Conservation (phyloP, 2,113 vertebrate genomes). For the Chauna torquata region DNA sequence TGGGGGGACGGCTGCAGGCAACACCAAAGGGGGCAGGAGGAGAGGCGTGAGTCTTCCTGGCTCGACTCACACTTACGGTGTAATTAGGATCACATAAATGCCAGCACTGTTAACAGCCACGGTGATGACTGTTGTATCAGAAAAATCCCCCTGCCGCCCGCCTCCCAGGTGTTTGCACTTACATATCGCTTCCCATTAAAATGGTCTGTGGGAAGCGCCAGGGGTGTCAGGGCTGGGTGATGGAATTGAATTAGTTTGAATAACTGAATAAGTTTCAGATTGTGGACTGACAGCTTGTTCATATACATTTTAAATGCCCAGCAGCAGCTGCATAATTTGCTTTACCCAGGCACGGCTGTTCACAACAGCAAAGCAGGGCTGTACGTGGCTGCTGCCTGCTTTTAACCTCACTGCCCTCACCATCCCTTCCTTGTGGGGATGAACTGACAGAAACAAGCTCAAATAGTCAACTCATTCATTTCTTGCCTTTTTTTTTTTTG, state of each 20-base stretch:
- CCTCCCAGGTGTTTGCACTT: slow-evolving; percentile 40
- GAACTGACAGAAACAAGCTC: not conserved
- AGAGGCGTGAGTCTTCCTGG: not conserved
- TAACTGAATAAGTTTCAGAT: slow-evolving; percentile 57
- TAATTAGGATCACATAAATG: slow-evolving; percentile 54
- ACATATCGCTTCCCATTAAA: slow-evolving; percentile 44
- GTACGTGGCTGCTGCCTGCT: not conserved
- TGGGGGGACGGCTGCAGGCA: fast-evolving
- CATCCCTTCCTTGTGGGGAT: not conserved
- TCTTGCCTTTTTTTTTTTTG: not conserved
- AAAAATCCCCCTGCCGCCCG: not conserved
- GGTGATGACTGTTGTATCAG: slow-evolving; percentile 37
- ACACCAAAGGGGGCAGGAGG: fast-evolving
- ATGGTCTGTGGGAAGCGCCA: not conserved
- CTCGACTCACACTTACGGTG: not conserved
- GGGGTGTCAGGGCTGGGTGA: slow-evolving; percentile 29
- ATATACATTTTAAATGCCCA: slow-evolving; percentile 43
- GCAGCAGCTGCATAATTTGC: slow-evolving; percentile 24
- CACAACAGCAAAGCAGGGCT: fast-evolving
- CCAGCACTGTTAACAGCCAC: slow-evolving; percentile 37
- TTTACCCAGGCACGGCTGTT: not conserved
- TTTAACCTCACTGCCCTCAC: not conserved
- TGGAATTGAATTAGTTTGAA: slow-evolving; percentile 57
- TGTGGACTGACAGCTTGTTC: slow-evolving; percentile 35
- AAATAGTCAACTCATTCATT: not conserved